Conservation (phyloP, 2,797 vertebrate species). For the Phaenicophaeus curvirostris region DNA sequence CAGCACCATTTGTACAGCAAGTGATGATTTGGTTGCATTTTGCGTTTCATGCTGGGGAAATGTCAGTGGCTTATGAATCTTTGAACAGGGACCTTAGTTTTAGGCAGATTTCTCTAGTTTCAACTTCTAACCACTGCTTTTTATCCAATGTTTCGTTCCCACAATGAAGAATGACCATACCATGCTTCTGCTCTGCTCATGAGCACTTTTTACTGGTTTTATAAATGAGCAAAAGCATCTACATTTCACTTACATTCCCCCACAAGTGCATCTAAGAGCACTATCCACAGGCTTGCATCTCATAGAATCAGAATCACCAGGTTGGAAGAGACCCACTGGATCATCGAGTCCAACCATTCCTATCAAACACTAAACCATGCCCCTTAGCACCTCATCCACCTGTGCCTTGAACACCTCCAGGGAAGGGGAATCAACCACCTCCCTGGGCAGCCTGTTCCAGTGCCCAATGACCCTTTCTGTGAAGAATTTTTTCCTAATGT, state of each 20-base stretch:
- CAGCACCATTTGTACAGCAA: not conserved
- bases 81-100: not conserved
- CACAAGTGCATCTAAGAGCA: not conserved
- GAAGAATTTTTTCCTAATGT: no score
- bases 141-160: not conserved
- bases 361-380: no score
- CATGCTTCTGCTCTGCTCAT: not conserved
- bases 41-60: not conserved
- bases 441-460: no score
- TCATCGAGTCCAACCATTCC: no score
- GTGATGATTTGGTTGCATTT: not conserved
- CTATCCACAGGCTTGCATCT: not conserved
- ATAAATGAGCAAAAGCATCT: not conserved
- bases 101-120: not conserved
- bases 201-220: not conserved
- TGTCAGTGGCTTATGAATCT: not conserved
- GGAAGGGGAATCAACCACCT: no score
- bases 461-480: no score
- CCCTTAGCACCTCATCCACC: no score
- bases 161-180: not conserved
- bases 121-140: not conserved
- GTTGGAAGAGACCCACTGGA: no score
- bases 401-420: no score
- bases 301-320: no score
- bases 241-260: not conserved